Percentiles rank a stretch among this genome's conserved stretches.
These are phyloP conservation scores for Bovichtus diacanthus DNA, from an alignment of 2,797 vertebrate species.

Conservation along the genomic window DNA sequence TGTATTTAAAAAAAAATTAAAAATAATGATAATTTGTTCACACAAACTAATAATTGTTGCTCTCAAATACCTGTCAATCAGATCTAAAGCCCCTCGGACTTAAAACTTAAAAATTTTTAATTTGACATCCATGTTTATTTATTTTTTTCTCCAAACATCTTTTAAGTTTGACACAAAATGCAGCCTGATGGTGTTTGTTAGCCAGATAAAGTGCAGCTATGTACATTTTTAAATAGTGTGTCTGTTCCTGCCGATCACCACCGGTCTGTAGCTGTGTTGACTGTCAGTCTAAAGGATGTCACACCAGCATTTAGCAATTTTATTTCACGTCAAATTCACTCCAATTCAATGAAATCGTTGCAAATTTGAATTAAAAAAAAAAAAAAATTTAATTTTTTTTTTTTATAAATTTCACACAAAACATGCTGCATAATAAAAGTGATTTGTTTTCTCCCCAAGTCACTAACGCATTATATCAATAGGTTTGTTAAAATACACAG, in stretches of 20 bases:
- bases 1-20: no score
- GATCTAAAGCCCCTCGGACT: no score
- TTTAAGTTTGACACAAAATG: neutral
- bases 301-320: conserved; percentile 35
- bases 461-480: neutral
- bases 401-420: neutral
- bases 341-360: neutral
- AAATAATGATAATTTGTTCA: no score
- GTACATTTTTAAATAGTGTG: neutral
- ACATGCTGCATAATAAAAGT: neutral
- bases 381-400: no score
- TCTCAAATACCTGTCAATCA: neutral
- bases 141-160: neutral
- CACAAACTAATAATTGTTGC: neutral
- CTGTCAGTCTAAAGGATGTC: neutral
- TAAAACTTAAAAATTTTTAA: no score
- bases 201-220: neutral
- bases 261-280: neutral
- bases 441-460: neutral
- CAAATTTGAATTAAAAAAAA: neutral
- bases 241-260: neutral
- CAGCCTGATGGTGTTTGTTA: neutral
- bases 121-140: no score
- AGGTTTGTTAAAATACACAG: neutral
- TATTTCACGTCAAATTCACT: neutral